Evolutionary conservation across 64 coral and sea anemone genomes (phyloP).

Genomic region (Exaiptasia diaphana): DNA sequence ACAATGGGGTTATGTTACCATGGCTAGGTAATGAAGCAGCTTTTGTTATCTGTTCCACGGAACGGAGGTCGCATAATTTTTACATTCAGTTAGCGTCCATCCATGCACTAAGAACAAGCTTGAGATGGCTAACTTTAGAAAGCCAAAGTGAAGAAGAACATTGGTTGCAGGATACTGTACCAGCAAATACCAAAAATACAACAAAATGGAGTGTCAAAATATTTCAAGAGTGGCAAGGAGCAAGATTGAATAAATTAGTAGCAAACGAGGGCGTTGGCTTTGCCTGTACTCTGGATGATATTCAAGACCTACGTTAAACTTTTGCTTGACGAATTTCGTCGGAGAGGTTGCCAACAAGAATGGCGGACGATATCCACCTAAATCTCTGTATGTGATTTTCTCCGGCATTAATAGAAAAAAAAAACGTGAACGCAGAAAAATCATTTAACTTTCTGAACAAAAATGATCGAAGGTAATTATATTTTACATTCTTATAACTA

Average conservation of each 20-base stretch:
- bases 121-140: background rate
- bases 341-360: too few relatives aligned
- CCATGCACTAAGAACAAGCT: background rate
- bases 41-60: background rate
- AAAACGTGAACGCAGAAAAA: background rate
- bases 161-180: background rate
- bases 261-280: background rate
- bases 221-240: conserved; percentile 3
- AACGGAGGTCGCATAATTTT: background rate
- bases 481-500: too few relatives aligned
- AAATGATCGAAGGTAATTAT: too few relatives aligned
- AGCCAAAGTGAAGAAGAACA: background rate
- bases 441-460: too few relatives aligned
- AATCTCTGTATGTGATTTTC: background rate
- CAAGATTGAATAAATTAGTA: background rate
- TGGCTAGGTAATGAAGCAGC: background rate
- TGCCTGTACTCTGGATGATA: background rate
- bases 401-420: background rate
- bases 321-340: too few relatives aligned
- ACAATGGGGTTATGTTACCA: background rate
- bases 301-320: background rate
- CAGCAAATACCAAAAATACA: conserved; percentile 4
- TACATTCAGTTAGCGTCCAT: background rate
- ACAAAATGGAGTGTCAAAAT: conserved; percentile 23
- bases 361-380: too few relatives aligned